phyloP scores from a whole-genome alignment of 2,888 invertebrate genomes.

The Ecdyonurus torrentis region DNA sequence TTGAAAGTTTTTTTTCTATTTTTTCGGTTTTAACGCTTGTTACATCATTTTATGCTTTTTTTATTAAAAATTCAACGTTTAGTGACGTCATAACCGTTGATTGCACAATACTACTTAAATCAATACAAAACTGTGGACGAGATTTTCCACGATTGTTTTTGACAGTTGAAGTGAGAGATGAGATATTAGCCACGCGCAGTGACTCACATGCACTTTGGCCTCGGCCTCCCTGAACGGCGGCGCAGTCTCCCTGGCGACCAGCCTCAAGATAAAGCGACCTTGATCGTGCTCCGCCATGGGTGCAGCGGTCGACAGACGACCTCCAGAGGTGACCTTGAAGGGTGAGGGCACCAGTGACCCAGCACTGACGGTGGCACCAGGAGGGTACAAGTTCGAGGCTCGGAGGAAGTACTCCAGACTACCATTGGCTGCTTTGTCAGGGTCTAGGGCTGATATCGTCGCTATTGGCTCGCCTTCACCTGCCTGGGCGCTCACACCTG shows the following conservation, averaged over 20 bases:
- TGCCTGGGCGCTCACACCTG: constrained; percentile 61
- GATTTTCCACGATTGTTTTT: no score
- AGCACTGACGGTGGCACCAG: constrained; percentile 44
- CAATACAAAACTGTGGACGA: no score
- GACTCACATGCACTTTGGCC: constrained; percentile 63
- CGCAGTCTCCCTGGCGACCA: constrained; percentile 66
- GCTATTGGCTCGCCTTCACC: constrained; percentile 56
- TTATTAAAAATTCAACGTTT: no score
- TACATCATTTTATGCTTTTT: no score
- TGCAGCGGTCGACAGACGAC: constrained; percentile 54
- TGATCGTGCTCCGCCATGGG: constrained; percentile 81
- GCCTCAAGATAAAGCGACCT: constrained; percentile 67
- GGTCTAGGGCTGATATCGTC: constrained; percentile 62
- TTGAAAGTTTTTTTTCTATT: no score
- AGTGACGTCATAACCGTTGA: no score
- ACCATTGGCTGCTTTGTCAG: constrained; percentile 69
- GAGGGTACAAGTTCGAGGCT: constrained; percentile 60
- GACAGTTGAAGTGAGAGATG: no score
- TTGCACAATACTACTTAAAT: no score
- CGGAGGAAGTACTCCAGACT: constrained; percentile 64
- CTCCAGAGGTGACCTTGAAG: constrained; percentile 57
- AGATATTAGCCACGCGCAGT: no score
- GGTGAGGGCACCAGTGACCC: constrained; percentile 82
- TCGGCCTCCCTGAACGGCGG: constrained; percentile 60
- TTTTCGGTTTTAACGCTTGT: no score